These are phyloP conservation scores for Scaptomyza graminum DNA, from an alignment of 1,140 invertebrate genomes.

Conservation along the genomic window DNA sequence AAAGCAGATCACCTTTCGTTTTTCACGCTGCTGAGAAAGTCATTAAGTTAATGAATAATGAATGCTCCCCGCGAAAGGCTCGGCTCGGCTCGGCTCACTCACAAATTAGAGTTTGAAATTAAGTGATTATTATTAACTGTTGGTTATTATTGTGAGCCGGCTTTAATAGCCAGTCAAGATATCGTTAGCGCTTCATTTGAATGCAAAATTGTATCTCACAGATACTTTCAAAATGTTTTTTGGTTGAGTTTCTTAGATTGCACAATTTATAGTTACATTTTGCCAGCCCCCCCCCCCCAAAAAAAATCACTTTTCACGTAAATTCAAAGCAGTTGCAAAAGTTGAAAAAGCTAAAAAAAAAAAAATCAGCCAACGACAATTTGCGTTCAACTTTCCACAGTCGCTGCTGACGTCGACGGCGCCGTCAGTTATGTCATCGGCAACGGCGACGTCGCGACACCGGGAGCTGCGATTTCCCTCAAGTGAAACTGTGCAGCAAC, in stretches of 20 bases:
- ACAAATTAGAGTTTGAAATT: conserved; percentile 79
- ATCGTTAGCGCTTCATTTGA: conserved; percentile 60
- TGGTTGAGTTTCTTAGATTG: conserved; percentile 33
- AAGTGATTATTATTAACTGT: conserved; percentile 77
- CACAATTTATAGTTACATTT: conserved; percentile 54
- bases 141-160: conserved; percentile 21
- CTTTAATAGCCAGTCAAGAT: conserved; percentile 27
- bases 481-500: conserved; percentile 76
- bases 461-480: conserved; percentile 72
- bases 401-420: conserved; percentile 20
- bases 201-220: background rate
- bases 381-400: conserved; percentile 77
- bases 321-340: conserved; percentile 63
- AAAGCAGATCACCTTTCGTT: conserved; percentile 71
- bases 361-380: conserved; percentile 56
- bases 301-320: conserved; percentile 69
- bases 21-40: conserved; percentile 68
- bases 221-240: too few relatives aligned
- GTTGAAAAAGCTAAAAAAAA: conserved; percentile 54
- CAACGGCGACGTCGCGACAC: conserved; percentile 33
- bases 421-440: conserved; percentile 67
- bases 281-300: conserved; percentile 22
- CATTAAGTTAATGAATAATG: conserved; percentile 53
- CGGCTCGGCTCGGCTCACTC: too few relatives aligned
- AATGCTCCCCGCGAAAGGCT: conserved; percentile 28